These are phyloP conservation scores for Harpagoxenus sublaevis DNA, from an alignment of 2,888 invertebrate genomes.

Conservation along the genomic window DNA sequence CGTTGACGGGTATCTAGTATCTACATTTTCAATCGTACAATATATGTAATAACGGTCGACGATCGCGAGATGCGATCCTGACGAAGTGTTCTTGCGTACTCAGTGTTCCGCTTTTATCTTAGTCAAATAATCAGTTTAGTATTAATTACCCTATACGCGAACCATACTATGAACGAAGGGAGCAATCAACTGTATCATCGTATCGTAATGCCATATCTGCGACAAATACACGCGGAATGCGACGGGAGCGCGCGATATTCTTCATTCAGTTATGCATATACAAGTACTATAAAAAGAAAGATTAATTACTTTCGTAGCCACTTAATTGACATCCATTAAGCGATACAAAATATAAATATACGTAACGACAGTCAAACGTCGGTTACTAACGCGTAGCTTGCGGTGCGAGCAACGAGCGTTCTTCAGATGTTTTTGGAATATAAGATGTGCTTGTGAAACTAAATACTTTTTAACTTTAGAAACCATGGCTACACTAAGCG, in stretches of 20 bases:
- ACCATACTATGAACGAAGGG: constrained; percentile 24
- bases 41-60: not conserved
- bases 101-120: constrained; percentile 49
- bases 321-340: constrained; percentile 24
- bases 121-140: constrained; percentile 35
- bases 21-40: not conserved
- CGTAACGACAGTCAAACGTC: constrained; percentile 1
- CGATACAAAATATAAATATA: constrained; percentile 15
- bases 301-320: constrained; percentile 39
- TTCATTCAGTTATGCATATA: constrained; percentile 3
- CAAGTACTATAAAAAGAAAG: constrained; percentile 17
- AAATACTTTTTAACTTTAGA: constrained; percentile 37
- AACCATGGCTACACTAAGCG: constrained; percentile 2
- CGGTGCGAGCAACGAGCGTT: constrained; percentile 37
- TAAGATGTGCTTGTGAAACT: constrained; percentile 40
- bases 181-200: constrained; percentile 15
- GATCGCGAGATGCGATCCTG: constrained; percentile 32
- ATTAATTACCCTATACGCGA: constrained; percentile 15
- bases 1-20: constrained; percentile 11
- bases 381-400: constrained; percentile 8
- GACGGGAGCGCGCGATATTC: not conserved
- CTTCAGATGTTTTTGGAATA: constrained; percentile 9
- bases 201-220: constrained; percentile 20
- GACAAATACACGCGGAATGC: constrained; percentile 23
- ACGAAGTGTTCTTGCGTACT: constrained; percentile 46